Base-by-base conservation (phyloP, 2,113 vertebrate species). In the Phasianus colchicus region DNA sequence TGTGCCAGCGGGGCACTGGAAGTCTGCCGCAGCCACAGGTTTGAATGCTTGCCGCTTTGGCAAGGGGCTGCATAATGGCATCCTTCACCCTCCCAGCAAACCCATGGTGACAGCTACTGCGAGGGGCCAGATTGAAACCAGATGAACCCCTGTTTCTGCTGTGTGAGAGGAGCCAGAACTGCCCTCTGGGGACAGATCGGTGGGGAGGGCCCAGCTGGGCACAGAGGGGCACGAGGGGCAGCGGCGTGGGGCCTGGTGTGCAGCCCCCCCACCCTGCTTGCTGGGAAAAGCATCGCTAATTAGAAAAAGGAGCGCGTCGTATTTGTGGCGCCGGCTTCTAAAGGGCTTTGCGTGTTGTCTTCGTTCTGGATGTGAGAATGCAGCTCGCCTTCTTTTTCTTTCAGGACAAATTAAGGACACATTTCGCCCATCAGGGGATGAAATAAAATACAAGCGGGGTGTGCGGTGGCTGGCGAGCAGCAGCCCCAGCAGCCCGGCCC, bases 101-200 rank as follows among this genome's bases (percentile, higher is more conserved):
- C 93, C 88, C 92, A 90, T 96, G 95, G 94, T 95, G 96, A 96
- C 95, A 96, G 96, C 96, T 97, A 95, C 96, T 13, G 69, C 74
- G 2, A 96, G 91, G 92, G 92, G 38, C 11, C 11, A 93, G 91
- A 96, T 97, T 95, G 86, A 90, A 96, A 97, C 84, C 96, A 97
- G 95, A 97, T 97, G 96, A 85, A 85, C 91, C 91, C 90, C 83
- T 89, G 79, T 93, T 81, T 92, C 77, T 60, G 82, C 36, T 92
- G 77, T 0, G 22, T 80, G 18, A 8, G 47, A 52, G 8, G 83
- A 82, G 85, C 89, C 91, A 88, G 92, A 57, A 69, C 83, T 77
- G 77, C 55, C 47, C 92, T 79, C 92, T 71, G 73, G 95, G 92
- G 85, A 89, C 1, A 0, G 57, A 36, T 67, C 12, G 58, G 89